These are phyloP conservation scores for Zaprionus lachaisei DNA, from an alignment of 1,140 invertebrate species.

Conservation along the genomic window DNA sequence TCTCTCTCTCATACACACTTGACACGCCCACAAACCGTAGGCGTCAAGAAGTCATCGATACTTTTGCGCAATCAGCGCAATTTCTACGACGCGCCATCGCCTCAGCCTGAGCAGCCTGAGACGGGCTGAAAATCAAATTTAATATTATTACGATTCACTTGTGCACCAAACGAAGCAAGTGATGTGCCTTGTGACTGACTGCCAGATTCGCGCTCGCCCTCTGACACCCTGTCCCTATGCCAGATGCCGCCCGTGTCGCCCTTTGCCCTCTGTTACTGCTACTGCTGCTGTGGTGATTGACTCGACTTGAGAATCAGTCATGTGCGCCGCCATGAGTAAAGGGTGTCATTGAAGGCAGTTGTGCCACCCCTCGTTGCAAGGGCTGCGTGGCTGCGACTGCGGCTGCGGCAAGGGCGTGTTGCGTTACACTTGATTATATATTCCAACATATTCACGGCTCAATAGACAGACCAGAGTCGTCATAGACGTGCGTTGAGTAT, in stretches of 20 bases:
- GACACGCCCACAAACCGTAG: constrained; percentile 32
- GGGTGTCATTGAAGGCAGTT: constrained; percentile 42
- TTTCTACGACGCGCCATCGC: constrained; percentile 56
- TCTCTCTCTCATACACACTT: not conserved
- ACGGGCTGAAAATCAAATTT: constrained; percentile 76
- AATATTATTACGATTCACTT: constrained; percentile 84
- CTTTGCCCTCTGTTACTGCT: constrained; percentile 10
- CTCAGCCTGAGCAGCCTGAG: constrained; percentile 16
- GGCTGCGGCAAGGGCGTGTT: constrained; percentile 42
- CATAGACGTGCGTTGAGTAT: constrained; percentile 38
- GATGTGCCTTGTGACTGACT: constrained; percentile 49
- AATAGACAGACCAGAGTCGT: constrained; percentile 61
- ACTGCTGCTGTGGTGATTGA: constrained; percentile 56
- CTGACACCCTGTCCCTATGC: not conserved
- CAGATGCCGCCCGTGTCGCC: not conserved
- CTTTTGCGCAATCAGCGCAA: constrained; percentile 82
- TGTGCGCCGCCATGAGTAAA: constrained; percentile 23
- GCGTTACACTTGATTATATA: constrained; percentile 79
- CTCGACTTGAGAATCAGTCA: constrained; percentile 56
- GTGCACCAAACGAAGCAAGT: constrained; percentile 75
- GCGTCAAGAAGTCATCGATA: constrained; percentile 78
- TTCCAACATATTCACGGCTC: constrained; percentile 82
- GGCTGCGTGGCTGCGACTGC: constrained; percentile 22
- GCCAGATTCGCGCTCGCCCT: not conserved
- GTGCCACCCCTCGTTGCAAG: constrained; percentile 19